Evolutionary conservation across 2,888 invertebrate genomes (phyloP).

Genomic region (Psylliodes chrysocephalus): DNA sequence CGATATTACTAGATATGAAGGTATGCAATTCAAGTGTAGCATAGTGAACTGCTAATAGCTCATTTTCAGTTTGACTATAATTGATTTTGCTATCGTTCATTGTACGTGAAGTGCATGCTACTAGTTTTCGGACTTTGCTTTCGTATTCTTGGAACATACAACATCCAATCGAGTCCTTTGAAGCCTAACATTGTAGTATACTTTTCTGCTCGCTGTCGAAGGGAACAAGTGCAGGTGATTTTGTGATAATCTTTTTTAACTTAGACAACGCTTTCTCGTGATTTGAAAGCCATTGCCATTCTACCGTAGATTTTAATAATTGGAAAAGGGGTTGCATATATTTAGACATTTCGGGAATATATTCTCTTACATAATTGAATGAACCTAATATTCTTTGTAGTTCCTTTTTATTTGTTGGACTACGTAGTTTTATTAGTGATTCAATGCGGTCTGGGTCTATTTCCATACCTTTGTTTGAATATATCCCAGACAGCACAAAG

Average conservation of each 20-base stretch:
- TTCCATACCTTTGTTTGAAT: slow-evolving; percentile 6
- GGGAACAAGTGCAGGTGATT: too few species aligned
- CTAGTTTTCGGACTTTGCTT: background rate
- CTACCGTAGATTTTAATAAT: too few species aligned
- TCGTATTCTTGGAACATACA: slow-evolving; percentile 36
- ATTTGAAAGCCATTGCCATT: too few species aligned
- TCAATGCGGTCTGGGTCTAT: slow-evolving; percentile 8
- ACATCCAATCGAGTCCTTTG: slow-evolving; percentile 37
- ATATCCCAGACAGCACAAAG: too few species aligned
- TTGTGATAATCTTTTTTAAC: too few species aligned
- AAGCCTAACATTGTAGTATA: slow-evolving; percentile 25
- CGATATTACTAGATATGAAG: slow-evolving; percentile 37
- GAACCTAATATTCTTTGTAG: slow-evolving; percentile 3
- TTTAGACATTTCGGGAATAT: background rate
- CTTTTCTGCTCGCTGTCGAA: too few species aligned
- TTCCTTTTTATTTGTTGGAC: background rate
- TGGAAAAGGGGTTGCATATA: too few species aligned
- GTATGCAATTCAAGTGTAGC: slow-evolving; percentile 42
- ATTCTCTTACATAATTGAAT: too few species aligned
- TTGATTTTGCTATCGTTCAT: background rate
- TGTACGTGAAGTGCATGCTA: too few species aligned
- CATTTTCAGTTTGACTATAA: slow-evolving; percentile 36
- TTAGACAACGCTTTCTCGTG: too few species aligned
- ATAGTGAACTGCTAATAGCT: slow-evolving; percentile 39
- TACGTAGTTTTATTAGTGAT: background rate